Percentiles rank a stretch among this genome's conserved stretches.
phyloP scores from a whole-genome alignment of 2,113 vertebrate genomes.

The Craseonycteris thonglongyai region DNA sequence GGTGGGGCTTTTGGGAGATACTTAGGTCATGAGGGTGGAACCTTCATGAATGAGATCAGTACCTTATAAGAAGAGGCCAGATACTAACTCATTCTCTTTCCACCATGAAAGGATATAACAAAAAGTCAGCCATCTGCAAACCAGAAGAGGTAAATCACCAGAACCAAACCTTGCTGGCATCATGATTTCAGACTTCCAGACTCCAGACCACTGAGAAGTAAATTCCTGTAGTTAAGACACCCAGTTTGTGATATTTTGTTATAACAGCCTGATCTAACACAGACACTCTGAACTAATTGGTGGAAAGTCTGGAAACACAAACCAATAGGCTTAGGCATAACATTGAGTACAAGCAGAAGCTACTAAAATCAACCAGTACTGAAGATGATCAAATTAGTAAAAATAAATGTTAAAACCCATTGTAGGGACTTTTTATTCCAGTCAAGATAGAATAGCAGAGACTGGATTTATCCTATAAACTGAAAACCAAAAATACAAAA shows the following conservation, averaged over 20 bases:
- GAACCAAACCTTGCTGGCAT: not conserved
- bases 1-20: not conserved
- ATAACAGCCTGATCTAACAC: not conserved
- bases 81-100: not conserved
- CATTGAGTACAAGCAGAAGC: not conserved
- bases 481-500: not conserved
- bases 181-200: not conserved
- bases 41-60: not conserved
- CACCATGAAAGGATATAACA: not conserved
- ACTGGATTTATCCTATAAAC: not conserved
- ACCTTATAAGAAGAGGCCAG: not conserved
- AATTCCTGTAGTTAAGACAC: not conserved
- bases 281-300: not conserved
- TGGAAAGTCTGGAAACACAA: not conserved
- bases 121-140: not conserved
- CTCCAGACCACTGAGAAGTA: not conserved
- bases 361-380: not conserved
- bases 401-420: not conserved
- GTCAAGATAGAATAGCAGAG: not conserved
- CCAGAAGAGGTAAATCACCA: not conserved
- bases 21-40: not conserved
- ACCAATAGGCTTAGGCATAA: not conserved
- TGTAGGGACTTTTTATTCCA: not conserved
- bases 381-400: not conserved
- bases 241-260: not conserved